Evolutionary conservation across 2,113 vertebrate species (phyloP), one percentile per base, ranked within the genome.

Genomic region (Microtus pennsylvanicus): DNA sequence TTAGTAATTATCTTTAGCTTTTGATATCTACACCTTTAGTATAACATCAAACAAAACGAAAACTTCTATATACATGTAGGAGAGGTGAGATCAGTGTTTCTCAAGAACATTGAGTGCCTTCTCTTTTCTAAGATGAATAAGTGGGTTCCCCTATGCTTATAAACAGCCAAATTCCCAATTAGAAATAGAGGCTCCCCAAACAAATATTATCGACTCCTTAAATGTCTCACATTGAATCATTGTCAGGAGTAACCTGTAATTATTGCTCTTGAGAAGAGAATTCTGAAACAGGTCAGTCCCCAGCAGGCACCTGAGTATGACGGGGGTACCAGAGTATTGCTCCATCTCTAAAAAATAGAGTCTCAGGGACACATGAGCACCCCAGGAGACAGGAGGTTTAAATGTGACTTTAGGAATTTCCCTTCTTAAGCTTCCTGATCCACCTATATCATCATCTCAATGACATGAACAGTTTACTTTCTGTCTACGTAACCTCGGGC

Each of bases 351-450:
- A 98, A 98, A 98, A 97, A 67, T 52, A 42, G 26, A 95, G 94
- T 96, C 97, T 92, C 82, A 55, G 91, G 97, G 95, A 75, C 97
- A 98, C 97, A 97, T 97, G 97, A 98, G 86, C 94, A 90, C 94
- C 86, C 94, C 91, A 81, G 96, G 70, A 16, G 77, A 93, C 93
- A 96, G 97, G 94, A 33, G 21, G 94, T 94, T 93, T 94, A 85
- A 97, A 97, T 97, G 95, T 98, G 83, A 95, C 91, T 98, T 97
- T 38, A 96, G 95, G 94, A 92, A 77, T 98, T 95, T 75, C 63
- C 97, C 93, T 94, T 97, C 97, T 97, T 97, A 98, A 98, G 98
- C 97, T 98, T 97, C 85, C 72, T 9, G 93, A 94, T 72, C 94
- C 97, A 97, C 96, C 96, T 97, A 90, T 93, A 97, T 95, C 96